A percentile compares a stretch with the other conserved stretches of the same genome.
Conservation (phyloP, 2,113 vertebrate species). For the Phoxinus phoxinus region DNA sequence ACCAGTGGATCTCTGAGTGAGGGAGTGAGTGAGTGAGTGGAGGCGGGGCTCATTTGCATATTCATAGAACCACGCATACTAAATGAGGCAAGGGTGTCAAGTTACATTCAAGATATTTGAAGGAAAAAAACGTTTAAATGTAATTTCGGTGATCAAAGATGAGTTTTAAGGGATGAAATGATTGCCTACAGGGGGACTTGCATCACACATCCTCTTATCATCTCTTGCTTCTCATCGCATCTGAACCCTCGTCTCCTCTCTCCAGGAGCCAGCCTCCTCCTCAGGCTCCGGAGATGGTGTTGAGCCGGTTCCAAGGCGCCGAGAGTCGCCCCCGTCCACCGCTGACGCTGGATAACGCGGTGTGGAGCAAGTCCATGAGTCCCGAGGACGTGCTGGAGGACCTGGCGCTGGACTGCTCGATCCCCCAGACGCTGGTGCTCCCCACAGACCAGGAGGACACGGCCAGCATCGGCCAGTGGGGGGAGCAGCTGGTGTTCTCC, state of each 20-base stretch:
- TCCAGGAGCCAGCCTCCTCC: conserved; percentile 52
- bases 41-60: no score
- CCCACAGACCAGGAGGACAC: conserved; percentile 61
- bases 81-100: no score
- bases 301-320: conserved; percentile 69
- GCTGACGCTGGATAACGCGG: conserved; percentile 68
- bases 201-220: no score
- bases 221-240: neutral
- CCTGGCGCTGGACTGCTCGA: conserved; percentile 66
- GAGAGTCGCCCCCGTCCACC: conserved; percentile 58
- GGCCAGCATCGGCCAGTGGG: conserved; percentile 73
- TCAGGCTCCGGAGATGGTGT: conserved; percentile 50
- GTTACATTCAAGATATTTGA: no score
- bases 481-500: conserved; percentile 77
- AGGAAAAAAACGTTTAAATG: no score
- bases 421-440: conserved; percentile 68
- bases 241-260: neutral
- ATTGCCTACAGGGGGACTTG: no score
- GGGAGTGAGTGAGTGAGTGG: no score
- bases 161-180: no score
- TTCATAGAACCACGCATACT: no score
- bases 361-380: conserved; percentile 65
- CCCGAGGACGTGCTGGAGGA: conserved; percentile 70
- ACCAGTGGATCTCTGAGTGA: no score
- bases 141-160: no score